Evolutionary conservation across 2,888 invertebrate species (phyloP), one percentile per base, ranked within the genome.

Genomic region (Stenchaetothrips biformis): DNA sequence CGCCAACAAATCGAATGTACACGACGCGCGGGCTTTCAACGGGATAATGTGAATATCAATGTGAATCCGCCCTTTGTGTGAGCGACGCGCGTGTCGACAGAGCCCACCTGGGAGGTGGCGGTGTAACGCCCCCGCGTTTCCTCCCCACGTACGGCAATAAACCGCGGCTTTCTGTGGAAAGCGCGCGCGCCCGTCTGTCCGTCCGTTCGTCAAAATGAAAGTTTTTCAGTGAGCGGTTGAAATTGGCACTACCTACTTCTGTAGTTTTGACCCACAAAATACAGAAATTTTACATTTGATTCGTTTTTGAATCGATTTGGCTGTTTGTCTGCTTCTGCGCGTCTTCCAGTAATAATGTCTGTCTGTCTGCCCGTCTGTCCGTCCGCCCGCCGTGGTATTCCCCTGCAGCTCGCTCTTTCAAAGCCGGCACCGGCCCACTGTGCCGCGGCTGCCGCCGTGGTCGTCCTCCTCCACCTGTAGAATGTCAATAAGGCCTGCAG

Each of bases 1-100:
- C 4, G 67, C 67, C 67, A 74, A 74, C 67, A 74, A 74, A 74
- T 74, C 67, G 67, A 74, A 74, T 74, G n/a, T n/a, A 74, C 67
- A 74, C 25, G 21, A 21, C 25, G 16, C n/a, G n/a, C 62, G 67
- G 25, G 67, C 67, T 8, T 74, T 74, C 21, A 74, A 21, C 8
- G 21, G 67, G 67, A 74, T 74, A 74, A 74, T 74, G 67, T 74
- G 67, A 74, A 74, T 74, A 74, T 74, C 7, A 74, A 74, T 21
- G 67, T 74, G 67, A 21, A 74, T 74, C 67, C 67, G 67, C 25
- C 25, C 67, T 74, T 74, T 74, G 67, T 67, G 21, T 21, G 53
- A 25, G 25, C 67, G 67, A 21, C 21, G 21, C 21, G 16, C 59
- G 13, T 59, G 59, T 74, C 67, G 67, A 74, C n/a, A 74, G 67